These are phyloP conservation scores for Sisyra terminalis DNA, from an alignment of 2,888 invertebrate genomes.

Conservation along the genomic window DNA sequence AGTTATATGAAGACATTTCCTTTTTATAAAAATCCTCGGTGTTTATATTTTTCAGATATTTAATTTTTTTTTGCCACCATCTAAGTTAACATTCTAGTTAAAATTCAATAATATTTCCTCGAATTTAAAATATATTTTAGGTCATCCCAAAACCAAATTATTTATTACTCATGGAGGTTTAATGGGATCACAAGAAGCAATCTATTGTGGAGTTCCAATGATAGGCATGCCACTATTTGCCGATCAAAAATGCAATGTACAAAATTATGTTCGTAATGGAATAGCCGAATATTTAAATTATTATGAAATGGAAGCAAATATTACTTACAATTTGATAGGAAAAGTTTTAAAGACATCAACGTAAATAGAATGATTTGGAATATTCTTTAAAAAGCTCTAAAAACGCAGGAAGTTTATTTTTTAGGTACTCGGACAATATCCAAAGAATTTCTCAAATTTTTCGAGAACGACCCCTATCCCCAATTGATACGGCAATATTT, in stretches of 20 bases:
- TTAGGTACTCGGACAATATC: constrained; percentile 3
- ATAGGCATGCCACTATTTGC: constrained; percentile 18
- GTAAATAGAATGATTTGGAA: not conserved
- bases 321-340: not conserved
- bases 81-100: too few species aligned
- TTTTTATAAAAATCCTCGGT: too few species aligned
- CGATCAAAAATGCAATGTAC: constrained; percentile 17
- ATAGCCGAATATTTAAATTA: constrained; percentile 12
- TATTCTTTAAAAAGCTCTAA: too few species aligned
- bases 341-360: constrained; percentile 1
- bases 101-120: too few species aligned
- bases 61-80: too few species aligned
- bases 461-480: constrained; percentile 1
- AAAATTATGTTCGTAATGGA: constrained; percentile 12
- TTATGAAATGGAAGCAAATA: not conserved
- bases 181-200: constrained; percentile 16
- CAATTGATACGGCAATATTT: not conserved
- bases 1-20: too few species aligned
- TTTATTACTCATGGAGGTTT: constrained; percentile 20
- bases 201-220: constrained; percentile 17
- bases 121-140: constrained; percentile 10
- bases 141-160: constrained; percentile 15
- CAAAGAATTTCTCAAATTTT: not conserved
- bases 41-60: too few species aligned
- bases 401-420: too few species aligned